A percentile compares a stretch with the other conserved stretches of the same genome.
These are phyloP conservation scores for Alethe diademata DNA, from an alignment of 2,113 vertebrate species.

Conservation along the genomic window DNA sequence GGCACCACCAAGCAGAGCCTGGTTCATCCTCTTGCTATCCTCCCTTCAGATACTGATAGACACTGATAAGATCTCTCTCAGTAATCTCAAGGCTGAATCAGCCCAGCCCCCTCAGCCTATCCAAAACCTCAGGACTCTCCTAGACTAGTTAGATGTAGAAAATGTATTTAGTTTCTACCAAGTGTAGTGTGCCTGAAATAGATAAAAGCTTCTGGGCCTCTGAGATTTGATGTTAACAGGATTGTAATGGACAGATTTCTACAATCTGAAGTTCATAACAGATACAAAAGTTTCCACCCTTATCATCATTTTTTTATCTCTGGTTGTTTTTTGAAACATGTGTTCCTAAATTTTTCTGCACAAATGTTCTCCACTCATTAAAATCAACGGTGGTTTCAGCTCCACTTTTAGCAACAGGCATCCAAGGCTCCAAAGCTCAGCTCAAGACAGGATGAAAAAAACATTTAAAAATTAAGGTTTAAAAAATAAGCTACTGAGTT, in stretches of 20 bases:
- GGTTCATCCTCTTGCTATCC: background rate
- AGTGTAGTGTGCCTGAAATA: background rate
- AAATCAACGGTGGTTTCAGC: background rate
- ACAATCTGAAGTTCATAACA: background rate
- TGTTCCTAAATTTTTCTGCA: background rate
- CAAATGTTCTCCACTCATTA: background rate
- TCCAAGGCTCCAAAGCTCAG: conserved; percentile 5
- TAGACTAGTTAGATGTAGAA: background rate
- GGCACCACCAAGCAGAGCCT: background rate
- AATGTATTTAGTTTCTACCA: background rate
- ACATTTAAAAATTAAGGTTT: background rate
- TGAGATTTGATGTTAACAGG: background rate
- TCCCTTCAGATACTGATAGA: background rate
- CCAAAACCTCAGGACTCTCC: background rate
- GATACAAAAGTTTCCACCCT: background rate
- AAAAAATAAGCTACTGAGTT: background rate
- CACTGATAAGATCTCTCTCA: background rate
- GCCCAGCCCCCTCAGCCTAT: background rate
- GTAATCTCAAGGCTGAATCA: background rate
- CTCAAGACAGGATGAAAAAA: conserved; percentile 25
- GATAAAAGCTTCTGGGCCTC: background rate
- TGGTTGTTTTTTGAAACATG: background rate
- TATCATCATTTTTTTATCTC: background rate
- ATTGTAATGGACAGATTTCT: background rate
- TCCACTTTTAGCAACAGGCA: background rate